Percentiles rank a stretch among this genome's conserved stretches.
Conservation (phyloP, 2,797 vertebrate species). For the Phalanger gymnotis region DNA sequence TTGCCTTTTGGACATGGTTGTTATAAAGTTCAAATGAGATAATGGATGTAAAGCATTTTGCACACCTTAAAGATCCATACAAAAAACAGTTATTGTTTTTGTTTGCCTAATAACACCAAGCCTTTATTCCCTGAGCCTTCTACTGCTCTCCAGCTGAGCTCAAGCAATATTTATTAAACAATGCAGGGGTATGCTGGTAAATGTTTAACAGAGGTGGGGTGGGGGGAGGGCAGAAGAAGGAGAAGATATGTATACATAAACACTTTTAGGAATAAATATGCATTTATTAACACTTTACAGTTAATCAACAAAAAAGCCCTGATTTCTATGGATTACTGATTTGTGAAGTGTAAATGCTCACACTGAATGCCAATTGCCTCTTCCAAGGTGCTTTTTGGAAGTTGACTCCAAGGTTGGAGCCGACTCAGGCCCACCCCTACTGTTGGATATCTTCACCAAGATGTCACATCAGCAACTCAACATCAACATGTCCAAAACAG, state of each 20-base stretch:
- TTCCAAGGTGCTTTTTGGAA: background rate
- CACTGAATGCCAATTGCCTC: background rate
- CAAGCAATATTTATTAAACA: background rate
- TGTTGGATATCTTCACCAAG: background rate
- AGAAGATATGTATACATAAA: background rate
- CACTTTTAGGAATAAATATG: background rate
- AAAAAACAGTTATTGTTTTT: background rate
- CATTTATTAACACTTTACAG: background rate
- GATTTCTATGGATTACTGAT: background rate
- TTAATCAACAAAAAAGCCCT: background rate
- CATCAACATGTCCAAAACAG: background rate
- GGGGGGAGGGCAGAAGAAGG: background rate
- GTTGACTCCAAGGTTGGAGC: background rate
- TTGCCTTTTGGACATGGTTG: background rate
- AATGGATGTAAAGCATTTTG: background rate
- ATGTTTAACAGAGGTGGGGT: background rate
- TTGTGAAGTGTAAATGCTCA: background rate
- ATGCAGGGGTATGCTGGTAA: background rate
- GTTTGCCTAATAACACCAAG: background rate
- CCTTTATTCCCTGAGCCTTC: background rate
- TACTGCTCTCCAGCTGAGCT: background rate
- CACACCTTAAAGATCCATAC: background rate
- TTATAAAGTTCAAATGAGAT: background rate
- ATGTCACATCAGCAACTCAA: background rate
- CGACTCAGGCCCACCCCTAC: background rate